Base-by-base conservation (phyloP, 2,888 invertebrate genomes). In the Volucella inanis region DNA sequence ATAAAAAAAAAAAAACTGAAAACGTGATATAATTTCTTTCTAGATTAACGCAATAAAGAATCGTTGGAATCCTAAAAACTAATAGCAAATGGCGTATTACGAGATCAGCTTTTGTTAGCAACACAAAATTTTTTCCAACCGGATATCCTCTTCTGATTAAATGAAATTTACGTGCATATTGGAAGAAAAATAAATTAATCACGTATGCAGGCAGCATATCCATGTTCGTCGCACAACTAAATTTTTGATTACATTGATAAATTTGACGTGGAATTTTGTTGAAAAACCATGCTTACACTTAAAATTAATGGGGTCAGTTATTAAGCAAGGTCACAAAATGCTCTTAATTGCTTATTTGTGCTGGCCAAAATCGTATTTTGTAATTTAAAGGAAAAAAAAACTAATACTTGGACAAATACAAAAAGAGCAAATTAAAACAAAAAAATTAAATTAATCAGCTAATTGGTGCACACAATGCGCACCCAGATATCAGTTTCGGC, bases 401-500 rank as follows among this genome's bases (percentile, higher is more conserved):
- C 39, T 15, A 55, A 65, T 15, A 65, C 31, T 11, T 52, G 43
- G 15, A 55, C 9, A 39, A 52, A 31, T 22, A 54, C 67, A 14
- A 54, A 11, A 18, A 59, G 15, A 49, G 61, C 61, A 18, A 71
- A 59, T 59, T 45, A 61, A 49, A 31, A 31, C 31, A 6, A 31
- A 31, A 31, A 4, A 31, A 6, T 31, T 6, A 38, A 71, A 71
- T 61, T 71, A 43, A 15, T 41, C 59, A 59, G 50, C 59, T 71
- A 71, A 71, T 71, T 61, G 57, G 47, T 50, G 59, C 57, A 49
- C 70, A 49, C 47, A 47, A 59, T 31, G 43, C 55, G 59, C 59
- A 71, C 71, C 39, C 50, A 61, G 57, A 70, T 57, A 57, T 57
- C 65, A 39, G 68, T 18, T 55, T 55, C 55, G 52, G 15, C 41